Conservation (phyloP, 2,888 invertebrate genomes). For the Synergus itoensis region DNA sequence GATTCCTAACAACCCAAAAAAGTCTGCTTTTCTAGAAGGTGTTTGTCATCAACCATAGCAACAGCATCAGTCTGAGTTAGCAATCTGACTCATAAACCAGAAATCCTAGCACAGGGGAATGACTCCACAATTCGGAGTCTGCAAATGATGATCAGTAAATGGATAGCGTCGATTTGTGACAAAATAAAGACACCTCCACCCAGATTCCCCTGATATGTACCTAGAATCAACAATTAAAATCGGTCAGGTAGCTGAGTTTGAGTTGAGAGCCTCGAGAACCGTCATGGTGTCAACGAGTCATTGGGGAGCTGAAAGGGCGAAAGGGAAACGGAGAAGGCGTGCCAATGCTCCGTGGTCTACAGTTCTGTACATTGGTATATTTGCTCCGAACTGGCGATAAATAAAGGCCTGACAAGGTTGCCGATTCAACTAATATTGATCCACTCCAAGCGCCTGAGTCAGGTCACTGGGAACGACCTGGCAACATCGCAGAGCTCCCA, state of each 20-base stretch:
- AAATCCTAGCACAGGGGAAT: not conserved
- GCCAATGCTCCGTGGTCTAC: constrained; percentile 49
- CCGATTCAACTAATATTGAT: constrained; percentile 69
- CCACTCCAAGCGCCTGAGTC: constrained; percentile 57
- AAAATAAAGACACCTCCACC: not conserved
- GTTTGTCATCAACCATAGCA: not conserved
- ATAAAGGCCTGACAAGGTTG: constrained; percentile 66
- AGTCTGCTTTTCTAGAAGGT: not conserved
- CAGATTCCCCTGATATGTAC: not conserved
- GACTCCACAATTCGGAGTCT: not conserved
- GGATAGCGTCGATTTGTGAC: not conserved
- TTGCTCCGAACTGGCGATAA: constrained; percentile 52
- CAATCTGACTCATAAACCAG: not conserved
- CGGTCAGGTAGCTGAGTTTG: not conserved
- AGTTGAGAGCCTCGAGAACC: not conserved
- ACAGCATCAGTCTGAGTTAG: not conserved
- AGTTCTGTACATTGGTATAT: constrained; percentile 42
- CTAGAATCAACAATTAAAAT: not conserved
- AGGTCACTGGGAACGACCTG: constrained; percentile 60
- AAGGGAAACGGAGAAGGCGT: constrained; percentile 49
- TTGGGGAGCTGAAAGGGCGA: constrained; percentile 46
- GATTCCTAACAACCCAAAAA: not conserved
- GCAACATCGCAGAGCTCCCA: constrained; percentile 68
- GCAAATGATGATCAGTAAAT: not conserved
- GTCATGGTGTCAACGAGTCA: not conserved